Percentiles rank a stretch among this genome's conserved stretches.
Evolutionary conservation across 2,797 vertebrate genomes (phyloP).

Genomic region (Tauraco hartlaubi): DNA sequence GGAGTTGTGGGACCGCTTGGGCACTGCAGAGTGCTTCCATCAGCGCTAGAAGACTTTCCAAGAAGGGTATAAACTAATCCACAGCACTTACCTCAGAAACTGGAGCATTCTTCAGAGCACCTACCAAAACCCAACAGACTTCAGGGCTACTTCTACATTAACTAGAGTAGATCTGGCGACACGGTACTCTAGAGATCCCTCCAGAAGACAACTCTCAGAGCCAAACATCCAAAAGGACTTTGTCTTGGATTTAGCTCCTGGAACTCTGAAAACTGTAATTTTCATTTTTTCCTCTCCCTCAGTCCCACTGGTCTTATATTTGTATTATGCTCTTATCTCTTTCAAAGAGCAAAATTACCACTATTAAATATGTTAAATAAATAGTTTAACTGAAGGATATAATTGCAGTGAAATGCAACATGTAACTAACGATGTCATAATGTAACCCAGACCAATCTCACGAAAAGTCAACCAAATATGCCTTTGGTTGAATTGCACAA

Average conservation of each 20-base stretch:
- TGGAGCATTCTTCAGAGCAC: neutral
- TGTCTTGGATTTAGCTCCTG: constrained; percentile 1
- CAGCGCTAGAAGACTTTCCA: neutral
- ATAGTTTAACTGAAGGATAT: neutral
- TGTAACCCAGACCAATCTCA: neutral
- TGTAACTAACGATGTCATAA: neutral
- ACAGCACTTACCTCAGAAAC: neutral
- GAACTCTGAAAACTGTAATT: neutral
- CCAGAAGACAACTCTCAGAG: neutral
- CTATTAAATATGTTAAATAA: neutral
- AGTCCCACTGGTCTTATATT: neutral
- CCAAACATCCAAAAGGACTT: neutral
- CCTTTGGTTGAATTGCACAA: neutral
- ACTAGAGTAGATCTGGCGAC: neutral
- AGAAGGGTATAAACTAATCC: neutral
- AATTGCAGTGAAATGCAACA: neutral
- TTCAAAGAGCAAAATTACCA: neutral
- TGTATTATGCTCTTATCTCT: neutral
- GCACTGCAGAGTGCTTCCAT: accelerated
- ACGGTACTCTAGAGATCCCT: neutral
- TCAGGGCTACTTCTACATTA: neutral
- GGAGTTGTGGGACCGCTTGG: neutral
- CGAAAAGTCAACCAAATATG: neutral
- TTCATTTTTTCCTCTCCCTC: neutral
- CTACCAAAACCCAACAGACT: neutral